Evolutionary conservation across 2,797 vertebrate genomes (phyloP).

Genomic region (Sorex maritimensis): DNA sequence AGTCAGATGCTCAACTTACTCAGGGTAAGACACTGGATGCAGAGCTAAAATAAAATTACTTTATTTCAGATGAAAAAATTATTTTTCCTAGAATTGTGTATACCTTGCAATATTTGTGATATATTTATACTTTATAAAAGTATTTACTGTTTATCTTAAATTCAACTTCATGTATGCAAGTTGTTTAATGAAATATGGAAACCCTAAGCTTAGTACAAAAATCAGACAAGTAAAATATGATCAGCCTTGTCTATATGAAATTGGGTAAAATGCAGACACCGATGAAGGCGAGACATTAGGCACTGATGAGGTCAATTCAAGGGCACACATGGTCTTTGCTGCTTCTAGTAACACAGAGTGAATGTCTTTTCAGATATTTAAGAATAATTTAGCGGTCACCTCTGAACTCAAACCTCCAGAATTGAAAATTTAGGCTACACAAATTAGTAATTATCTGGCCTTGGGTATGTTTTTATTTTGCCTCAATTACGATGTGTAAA

Average conservation of each 20-base stretch:
- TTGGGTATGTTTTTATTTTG: neutral
- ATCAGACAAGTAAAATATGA: neutral
- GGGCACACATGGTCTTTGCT: neutral
- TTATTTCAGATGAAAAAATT: constrained; percentile 44
- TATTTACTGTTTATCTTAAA: neutral
- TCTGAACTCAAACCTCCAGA: neutral
- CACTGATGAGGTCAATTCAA: neutral
- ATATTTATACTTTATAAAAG: neutral
- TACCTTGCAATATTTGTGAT: neutral
- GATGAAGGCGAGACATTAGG: neutral
- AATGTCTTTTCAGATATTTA: neutral
- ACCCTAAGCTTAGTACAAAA: neutral
- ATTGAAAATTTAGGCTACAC: neutral
- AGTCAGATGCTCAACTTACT: neutral
- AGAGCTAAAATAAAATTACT: neutral
- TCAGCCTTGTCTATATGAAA: neutral
- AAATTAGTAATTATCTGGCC: neutral
- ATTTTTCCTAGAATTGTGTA: neutral
- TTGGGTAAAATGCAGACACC: neutral
- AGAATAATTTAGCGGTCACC: neutral
- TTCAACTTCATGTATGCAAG: neutral
- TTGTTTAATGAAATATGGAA: neutral
- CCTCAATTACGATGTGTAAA: neutral
- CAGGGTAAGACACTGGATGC: neutral
- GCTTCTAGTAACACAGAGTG: no score